Percentiles rank a stretch among this genome's conserved stretches.
phyloP scores from a whole-genome alignment of 53 echinoderm and acorn worm species.

The Pentamera pediparva region DNA sequence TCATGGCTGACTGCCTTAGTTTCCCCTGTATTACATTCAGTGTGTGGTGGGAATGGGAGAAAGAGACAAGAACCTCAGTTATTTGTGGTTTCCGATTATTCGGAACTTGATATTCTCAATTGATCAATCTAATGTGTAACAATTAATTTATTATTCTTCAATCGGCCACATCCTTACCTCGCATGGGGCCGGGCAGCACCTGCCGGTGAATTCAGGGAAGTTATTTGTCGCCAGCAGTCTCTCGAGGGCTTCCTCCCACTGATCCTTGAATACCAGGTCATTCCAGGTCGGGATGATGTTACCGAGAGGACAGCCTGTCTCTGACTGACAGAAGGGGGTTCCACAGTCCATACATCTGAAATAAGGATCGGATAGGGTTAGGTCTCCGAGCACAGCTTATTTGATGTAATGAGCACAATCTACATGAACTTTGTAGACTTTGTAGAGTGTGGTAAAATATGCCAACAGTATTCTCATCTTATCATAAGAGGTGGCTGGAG shows the following conservation, averaged over 20 bases:
- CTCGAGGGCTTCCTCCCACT: constrained; percentile 96
- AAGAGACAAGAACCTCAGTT: too few relatives aligned
- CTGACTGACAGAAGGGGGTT: constrained; percentile 95
- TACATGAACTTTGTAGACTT: too few relatives aligned
- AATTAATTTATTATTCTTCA: too few relatives aligned
- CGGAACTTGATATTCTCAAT: too few relatives aligned
- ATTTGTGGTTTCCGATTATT: too few relatives aligned
- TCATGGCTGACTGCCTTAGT: too few relatives aligned
- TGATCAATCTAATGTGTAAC: too few relatives aligned
- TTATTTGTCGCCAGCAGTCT: constrained; percentile 90
- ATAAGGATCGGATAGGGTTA: neutral
- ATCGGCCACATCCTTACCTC: too few relatives aligned
- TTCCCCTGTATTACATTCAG: too few relatives aligned
- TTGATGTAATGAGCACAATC: neutral
- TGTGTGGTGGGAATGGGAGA: too few relatives aligned
- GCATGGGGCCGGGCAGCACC: constrained; percentile 96
- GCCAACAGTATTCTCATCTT: too few relatives aligned
- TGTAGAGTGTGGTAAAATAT: neutral
- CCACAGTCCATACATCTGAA: constrained; percentile 99
- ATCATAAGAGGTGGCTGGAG: too few relatives aligned
- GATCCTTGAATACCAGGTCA: constrained; percentile 90
- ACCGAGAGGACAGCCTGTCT: constrained; percentile 95
- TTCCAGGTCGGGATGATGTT: constrained; percentile 99
- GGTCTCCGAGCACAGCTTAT: neutral
- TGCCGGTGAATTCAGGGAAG: constrained; percentile 98